Evolutionary conservation across 2,888 invertebrate species (phyloP).

Genomic region (Anoplius nigerrimus): DNA sequence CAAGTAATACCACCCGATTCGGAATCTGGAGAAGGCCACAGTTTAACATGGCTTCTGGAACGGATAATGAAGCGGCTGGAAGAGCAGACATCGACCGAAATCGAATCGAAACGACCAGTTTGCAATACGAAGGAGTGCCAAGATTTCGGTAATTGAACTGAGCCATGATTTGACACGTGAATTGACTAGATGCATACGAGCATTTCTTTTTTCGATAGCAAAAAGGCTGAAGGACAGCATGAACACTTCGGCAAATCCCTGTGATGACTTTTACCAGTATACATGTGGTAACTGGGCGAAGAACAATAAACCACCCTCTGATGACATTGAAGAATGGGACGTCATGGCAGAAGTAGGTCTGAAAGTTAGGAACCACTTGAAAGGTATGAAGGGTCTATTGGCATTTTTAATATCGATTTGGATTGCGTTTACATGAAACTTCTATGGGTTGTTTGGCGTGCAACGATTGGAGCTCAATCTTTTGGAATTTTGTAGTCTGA

Average conservation of each 20-base stretch:
- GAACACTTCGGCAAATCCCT: constrained; percentile 53
- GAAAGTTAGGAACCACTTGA: too few relatives aligned
- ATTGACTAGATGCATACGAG: too few relatives aligned
- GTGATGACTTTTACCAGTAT: constrained; percentile 58
- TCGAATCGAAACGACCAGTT: not conserved
- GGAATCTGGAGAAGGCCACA: not conserved
- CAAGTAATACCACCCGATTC: not conserved
- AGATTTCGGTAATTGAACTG: constrained; percentile 24
- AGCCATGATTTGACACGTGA: too few relatives aligned
- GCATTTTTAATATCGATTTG: too few relatives aligned
- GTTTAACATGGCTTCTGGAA: constrained; percentile 23
- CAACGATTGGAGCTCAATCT: too few relatives aligned
- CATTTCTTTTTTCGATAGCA: not conserved
- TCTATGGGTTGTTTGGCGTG: too few relatives aligned
- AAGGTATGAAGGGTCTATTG: too few relatives aligned
- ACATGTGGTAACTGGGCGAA: constrained; percentile 52
- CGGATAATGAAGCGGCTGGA: not conserved
- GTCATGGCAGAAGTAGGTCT: too few relatives aligned
- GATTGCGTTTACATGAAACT: too few relatives aligned
- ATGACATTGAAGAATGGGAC: too few relatives aligned
- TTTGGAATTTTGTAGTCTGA: too few relatives aligned
- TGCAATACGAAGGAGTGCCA: constrained; percentile 32
- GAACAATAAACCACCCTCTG: constrained; percentile 42
- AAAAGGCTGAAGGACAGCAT: constrained; percentile 28
- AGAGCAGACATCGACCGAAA: not conserved